Base-by-base conservation (phyloP, 1,140 invertebrate genomes). In the Pararge aegeria region DNA sequence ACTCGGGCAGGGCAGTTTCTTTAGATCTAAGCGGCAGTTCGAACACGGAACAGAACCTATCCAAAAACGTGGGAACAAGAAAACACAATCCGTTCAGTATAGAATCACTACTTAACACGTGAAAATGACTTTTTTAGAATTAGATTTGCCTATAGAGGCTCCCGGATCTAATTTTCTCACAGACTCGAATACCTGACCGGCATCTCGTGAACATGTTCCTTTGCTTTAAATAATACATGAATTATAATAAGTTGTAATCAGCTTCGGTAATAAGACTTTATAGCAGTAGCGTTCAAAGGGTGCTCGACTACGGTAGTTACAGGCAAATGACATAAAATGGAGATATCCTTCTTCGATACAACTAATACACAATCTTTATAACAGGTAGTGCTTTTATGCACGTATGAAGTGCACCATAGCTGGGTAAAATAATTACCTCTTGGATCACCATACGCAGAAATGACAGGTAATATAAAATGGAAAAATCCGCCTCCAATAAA, bases 21-120 rank as follows among this genome's bases (percentile, higher is more conserved):
- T 86, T 90, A 80, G 88, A 90, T 60, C 73, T 88, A 12, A 90
- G 84, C 5, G 81, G 84, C 5, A 80, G 78, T 34, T 80, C 80
- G 0, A 67, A 66, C 15, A 84, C 84, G 1, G 87, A 90, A 68
- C 89, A 91, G 69, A 84, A 92, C 64, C 70, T 91, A 52, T 90
- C 89, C 52, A 91, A 87, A 75, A 89, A 84, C 60, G 83, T 75
- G 40, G 83, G 75, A 62, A 68, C 78, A 65, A 83, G 90, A 58
- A 91, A 91, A 76, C 81, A 90, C 57, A 95, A 96, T 89, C 95
- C 95, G 16, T 96, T 96, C 90, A 96, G 95, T 90, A 96, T 96
- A 92, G 95, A 96, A 78, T 96, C 30, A 34, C 30, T 34, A 34
- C 30, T 34, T 34, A 34, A 34, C 30, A 34, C 30, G 30, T 34